Percentiles rank a stretch among this genome's conserved stretches.
These are phyloP conservation scores for Taphrorychus bicolor DNA, from an alignment of 2,888 invertebrate species.

Conservation along the genomic window DNA sequence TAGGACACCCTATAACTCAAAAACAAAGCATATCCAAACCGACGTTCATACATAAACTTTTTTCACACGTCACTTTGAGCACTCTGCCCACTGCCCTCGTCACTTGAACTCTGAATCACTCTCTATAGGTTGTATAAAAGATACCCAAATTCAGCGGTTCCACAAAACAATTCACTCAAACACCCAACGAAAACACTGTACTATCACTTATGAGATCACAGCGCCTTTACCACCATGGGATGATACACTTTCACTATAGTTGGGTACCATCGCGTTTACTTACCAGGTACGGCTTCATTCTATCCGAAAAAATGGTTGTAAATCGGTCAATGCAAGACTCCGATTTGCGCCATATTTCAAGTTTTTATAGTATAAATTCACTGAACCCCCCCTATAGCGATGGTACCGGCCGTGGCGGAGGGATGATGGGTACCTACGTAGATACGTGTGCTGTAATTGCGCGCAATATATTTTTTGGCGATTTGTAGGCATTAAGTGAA, in stretches of 20 bases:
- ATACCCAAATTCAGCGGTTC: not conserved
- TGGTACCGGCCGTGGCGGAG: constrained; percentile 27
- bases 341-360: constrained; percentile 36
- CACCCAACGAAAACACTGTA: not conserved
- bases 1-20: no score
- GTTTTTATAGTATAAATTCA: constrained; percentile 37
- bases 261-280: constrained; percentile 33
- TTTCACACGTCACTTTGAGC: no score
- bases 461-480: constrained; percentile 32
- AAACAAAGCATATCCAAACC: no score
- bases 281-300: constrained; percentile 47
- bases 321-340: constrained; percentile 35
- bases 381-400: constrained; percentile 25
- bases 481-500: constrained; percentile 33
- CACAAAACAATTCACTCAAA: not conserved
- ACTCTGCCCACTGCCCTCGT: no score
- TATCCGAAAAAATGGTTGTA: constrained; percentile 27
- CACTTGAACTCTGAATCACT: no score
- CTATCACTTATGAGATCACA: not conserved
- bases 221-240: not conserved
- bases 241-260: constrained; percentile 25
- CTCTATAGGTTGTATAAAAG: no score
- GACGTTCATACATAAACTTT: no score
- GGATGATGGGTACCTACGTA: constrained; percentile 30
- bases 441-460: constrained; percentile 27